Conservation (phyloP, 92 coral and sea anemone species). For the Parazoanthus swiftii region DNA sequence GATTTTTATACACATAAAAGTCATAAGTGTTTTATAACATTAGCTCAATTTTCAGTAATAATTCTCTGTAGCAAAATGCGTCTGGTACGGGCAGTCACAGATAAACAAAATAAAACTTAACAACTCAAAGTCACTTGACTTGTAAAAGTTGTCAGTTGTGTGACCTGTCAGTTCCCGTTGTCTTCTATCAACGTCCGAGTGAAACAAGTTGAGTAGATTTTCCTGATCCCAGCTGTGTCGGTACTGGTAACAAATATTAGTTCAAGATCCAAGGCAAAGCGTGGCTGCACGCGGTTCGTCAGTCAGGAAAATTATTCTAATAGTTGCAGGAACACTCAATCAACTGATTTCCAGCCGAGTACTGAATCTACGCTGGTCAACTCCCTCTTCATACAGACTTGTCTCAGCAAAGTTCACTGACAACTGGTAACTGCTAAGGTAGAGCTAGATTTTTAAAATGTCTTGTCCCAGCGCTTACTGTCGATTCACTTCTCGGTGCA, state of each 20-base stretch:
- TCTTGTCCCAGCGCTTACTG: no score
- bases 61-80: neutral
- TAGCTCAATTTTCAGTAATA: no score
- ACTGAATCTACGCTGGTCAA: neutral
- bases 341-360: neutral
- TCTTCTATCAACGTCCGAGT: conserved; percentile 20
- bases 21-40: no score
- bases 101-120: neutral
- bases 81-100: neutral
- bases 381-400: neutral
- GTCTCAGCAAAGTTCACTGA: neutral
- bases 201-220: conserved; percentile 31
- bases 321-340: neutral
- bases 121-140: conserved; percentile 25
- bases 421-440: neutral
- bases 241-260: neutral
- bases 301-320: neutral
- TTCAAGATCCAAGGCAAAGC: neutral
- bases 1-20: neutral
- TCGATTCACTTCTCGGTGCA: neutral
- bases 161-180: conserved; percentile 20
- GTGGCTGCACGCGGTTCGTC: neutral
- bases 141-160: neutral
- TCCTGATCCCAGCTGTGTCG: conserved; percentile 20
- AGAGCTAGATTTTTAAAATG: neutral